Conservation (phyloP, 2,888 invertebrate species). For the Galerucella calmariensis region DNA sequence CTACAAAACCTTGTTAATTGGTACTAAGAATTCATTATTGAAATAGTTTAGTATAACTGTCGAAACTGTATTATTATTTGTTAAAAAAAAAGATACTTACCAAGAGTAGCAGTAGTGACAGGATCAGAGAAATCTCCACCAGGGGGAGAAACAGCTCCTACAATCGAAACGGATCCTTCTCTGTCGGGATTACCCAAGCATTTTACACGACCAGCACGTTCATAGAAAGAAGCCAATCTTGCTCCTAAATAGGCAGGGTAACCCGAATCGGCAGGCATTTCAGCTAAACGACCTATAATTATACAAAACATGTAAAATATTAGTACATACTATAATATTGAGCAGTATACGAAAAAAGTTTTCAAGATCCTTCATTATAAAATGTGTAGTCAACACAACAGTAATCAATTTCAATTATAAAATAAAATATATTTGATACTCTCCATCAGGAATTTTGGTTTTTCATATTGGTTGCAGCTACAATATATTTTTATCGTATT, state of each 20-base stretch:
- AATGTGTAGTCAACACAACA: neutral
- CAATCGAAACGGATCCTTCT: conserved; percentile 99
- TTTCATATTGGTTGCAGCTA: too few species aligned
- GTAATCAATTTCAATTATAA: neutral
- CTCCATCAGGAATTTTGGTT: too few species aligned
- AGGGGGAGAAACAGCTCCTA: conserved; percentile 99
- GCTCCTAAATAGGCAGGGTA: conserved; percentile 99
- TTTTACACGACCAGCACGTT: conserved; percentile 97
- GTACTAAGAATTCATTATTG: too few species aligned
- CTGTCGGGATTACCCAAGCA: conserved; percentile 97
- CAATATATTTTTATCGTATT: too few species aligned
- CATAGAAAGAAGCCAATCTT: conserved; percentile 98
- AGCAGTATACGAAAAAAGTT: too few species aligned
- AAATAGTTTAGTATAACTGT: neutral
- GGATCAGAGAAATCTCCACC: conserved; percentile 99
- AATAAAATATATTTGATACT: neutral
- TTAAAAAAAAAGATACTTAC: conserved; percentile 36
- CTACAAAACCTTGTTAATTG: too few species aligned
- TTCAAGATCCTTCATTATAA: neutral
- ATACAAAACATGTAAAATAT: conserved; percentile 5
- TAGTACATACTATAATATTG: neutral
- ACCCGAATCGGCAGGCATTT: conserved; percentile 99
- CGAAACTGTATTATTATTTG: neutral
- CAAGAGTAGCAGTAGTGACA: conserved; percentile 96
- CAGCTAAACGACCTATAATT: conserved; percentile 85